phyloP scores from a whole-genome alignment of 2,888 invertebrate genomes.

The Pilophorus perplexus region DNA sequence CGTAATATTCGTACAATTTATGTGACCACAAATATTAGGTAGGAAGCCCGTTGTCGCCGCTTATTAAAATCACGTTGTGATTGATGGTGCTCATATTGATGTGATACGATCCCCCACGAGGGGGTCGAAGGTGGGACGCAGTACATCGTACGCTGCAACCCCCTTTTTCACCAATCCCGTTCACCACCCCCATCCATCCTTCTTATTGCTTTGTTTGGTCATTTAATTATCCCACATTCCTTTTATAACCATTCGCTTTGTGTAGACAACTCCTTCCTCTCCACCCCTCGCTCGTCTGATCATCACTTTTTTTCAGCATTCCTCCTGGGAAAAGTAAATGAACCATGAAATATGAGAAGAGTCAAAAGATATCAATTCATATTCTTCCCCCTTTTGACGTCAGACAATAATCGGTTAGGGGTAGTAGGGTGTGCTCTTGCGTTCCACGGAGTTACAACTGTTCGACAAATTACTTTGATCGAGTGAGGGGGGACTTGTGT shows the following conservation, averaged over 20 bases:
- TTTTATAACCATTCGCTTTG: not conserved
- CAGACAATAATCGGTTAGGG: constrained; percentile 14
- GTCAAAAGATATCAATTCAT: constrained; percentile 19
- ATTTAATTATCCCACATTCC: constrained; percentile 31
- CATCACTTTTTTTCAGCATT: too few species aligned
- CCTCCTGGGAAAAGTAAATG: constrained; percentile 17
- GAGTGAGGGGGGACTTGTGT: not conserved
- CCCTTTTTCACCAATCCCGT: too few species aligned
- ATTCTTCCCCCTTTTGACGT: not conserved
- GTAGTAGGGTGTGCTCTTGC: too few species aligned
- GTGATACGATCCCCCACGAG: constrained; percentile 1
- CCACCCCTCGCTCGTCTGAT: too few species aligned
- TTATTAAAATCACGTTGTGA: constrained; percentile 47
- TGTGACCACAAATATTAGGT: constrained; percentile 46
- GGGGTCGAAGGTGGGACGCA: not conserved
- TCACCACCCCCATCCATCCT: not conserved
- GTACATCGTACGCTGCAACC: not conserved
- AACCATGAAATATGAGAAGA: constrained; percentile 19
- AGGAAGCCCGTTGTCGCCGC: constrained; percentile 43
- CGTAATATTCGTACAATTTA: constrained; percentile 46
- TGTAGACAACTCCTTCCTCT: not conserved
- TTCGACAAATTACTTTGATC: constrained; percentile 28
- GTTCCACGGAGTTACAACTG: too few species aligned
- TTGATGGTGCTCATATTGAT: constrained; percentile 45
- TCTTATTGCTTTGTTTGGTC: constrained; percentile 38